Conservation (phyloP, 2,888 invertebrate species). For the Celastrina argiolus region DNA sequence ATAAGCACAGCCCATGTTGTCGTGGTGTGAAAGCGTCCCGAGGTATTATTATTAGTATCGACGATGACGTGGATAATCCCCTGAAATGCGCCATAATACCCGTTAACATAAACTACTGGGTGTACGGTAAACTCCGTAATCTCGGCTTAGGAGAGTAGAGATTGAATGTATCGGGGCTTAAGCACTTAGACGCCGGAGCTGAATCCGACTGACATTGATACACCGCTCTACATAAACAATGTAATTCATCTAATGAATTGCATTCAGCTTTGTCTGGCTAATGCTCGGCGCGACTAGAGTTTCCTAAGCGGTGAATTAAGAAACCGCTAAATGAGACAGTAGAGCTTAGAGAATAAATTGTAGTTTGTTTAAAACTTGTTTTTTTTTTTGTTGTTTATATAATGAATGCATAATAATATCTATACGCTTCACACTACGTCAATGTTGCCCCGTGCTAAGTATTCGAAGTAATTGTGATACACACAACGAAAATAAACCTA, state of each 20-base stretch:
- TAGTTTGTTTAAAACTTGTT: too few species aligned
- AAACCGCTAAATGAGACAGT: not conserved
- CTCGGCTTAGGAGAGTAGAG: conserved; percentile 18
- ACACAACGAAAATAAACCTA: too few species aligned
- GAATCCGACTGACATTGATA: conserved; percentile 10
- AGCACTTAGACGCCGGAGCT: conserved; percentile 17
- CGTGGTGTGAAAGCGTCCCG: too few species aligned
- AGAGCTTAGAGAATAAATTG: not conserved
- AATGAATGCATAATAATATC: too few species aligned
- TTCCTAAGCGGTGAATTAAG: not conserved
- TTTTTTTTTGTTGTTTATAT: too few species aligned
- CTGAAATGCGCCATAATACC: conserved; percentile 4
- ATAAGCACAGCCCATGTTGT: too few species aligned
- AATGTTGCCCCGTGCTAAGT: too few species aligned
- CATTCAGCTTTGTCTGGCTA: not conserved
- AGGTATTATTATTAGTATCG: not conserved
- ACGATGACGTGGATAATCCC: conserved; percentile 26
- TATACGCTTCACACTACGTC: too few species aligned
- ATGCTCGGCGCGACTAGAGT: not conserved
- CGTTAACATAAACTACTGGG: conserved; percentile 5
- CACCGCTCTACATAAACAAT: conserved; percentile 17
- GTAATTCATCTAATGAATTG: conserved; percentile 5
- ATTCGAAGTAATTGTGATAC: too few species aligned
- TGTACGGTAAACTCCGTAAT: conserved; percentile 11
- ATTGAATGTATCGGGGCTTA: conserved; percentile 19